These are phyloP conservation scores for Selene dorsalis DNA, from an alignment of 2,797 vertebrate genomes.

Conservation along the genomic window DNA sequence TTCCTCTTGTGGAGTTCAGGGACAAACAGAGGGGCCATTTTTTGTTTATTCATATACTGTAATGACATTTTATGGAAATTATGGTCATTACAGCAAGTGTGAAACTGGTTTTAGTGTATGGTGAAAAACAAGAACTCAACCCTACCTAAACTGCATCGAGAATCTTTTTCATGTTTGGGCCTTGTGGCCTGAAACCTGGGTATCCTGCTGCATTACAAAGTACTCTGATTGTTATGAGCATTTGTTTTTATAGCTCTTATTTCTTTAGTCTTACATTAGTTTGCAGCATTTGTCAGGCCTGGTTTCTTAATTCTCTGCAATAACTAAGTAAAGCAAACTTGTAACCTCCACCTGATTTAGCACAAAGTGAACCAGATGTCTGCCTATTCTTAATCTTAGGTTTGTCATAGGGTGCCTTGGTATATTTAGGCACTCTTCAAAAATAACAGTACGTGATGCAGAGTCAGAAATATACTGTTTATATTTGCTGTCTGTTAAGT, in stretches of 20 bases:
- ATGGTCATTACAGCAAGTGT: neutral
- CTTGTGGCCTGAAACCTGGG: neutral
- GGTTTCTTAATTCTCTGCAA: neutral
- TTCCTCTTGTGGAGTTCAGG: neutral
- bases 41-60: neutral
- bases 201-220: neutral
- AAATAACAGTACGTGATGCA: neutral
- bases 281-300: neutral
- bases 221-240: neutral
- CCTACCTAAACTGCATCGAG: no score
- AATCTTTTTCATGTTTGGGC: neutral
- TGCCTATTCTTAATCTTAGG: neutral
- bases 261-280: neutral
- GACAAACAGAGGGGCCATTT: neutral
- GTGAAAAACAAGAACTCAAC: neutral
- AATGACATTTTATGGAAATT: neutral
- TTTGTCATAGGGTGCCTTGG: neutral
- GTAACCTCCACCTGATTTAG: neutral
- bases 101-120: neutral
- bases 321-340: neutral
- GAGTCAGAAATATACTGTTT: neutral
- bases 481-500: neutral
- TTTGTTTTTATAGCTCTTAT: neutral
- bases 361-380: neutral
- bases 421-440: neutral